A percentile compares a stretch with the other conserved stretches of the same genome.
Evolutionary conservation across 2,797 vertebrate species (phyloP).

Genomic region (Manis javanica): DNA sequence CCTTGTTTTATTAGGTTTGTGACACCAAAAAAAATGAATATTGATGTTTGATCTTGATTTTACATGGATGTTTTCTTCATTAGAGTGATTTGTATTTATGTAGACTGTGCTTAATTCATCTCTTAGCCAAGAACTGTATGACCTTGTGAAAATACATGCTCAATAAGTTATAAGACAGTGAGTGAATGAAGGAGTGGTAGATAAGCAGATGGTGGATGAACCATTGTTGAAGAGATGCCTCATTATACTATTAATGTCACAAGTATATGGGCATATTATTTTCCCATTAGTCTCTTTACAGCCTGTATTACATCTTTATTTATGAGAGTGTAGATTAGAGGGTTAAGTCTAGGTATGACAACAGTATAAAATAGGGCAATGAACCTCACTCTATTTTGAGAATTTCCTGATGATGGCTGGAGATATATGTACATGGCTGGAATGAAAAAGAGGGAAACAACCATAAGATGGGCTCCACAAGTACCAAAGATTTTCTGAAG

Average conservation of each 20-base stretch:
- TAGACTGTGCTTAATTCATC: background rate
- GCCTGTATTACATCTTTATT: slow-evolving; percentile 55
- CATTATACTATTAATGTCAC: no score
- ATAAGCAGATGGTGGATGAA: background rate
- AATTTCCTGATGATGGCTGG: background rate
- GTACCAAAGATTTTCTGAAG: slow-evolving; percentile 70
- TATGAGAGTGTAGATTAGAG: slow-evolving; percentile 58
- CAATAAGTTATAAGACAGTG: background rate
- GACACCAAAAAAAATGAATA: background rate
- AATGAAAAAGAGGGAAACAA: slow-evolving; percentile 63
- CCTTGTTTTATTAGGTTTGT: background rate
- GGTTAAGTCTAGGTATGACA: slow-evolving; percentile 61
- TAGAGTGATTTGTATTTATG: background rate
- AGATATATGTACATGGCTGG: slow-evolving; percentile 61
- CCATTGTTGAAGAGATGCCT: background rate
- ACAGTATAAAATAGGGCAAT: slow-evolving; percentile 57
- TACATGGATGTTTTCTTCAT: background rate
- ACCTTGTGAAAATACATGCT: background rate
- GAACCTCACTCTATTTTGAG: slow-evolving; percentile 50
- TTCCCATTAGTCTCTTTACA: background rate
- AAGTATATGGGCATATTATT: no score
- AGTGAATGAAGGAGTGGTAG: background rate
- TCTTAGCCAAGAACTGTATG: background rate
- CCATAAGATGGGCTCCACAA: slow-evolving; percentile 68
- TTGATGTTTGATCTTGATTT: background rate